Evolutionary conservation across 2,888 invertebrate genomes (phyloP).

Genomic region (Chymomyza fuscimana): DNA sequence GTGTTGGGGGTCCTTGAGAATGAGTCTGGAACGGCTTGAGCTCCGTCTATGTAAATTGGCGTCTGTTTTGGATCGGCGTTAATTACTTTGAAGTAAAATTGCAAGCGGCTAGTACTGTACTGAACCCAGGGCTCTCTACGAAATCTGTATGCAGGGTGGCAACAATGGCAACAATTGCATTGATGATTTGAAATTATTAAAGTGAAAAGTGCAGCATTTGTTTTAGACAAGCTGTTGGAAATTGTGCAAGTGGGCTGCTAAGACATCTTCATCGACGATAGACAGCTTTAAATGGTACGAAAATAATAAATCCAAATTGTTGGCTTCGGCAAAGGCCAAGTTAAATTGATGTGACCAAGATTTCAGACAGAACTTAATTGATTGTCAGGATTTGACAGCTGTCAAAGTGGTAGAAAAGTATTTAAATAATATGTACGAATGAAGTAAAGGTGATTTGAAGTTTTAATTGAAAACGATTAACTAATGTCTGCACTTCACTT

Average conservation of each 20-base stretch:
- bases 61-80: slow-evolving; percentile 73
- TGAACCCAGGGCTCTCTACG: neutral
- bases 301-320: neutral
- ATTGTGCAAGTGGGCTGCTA: neutral
- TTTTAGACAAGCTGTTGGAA: neutral
- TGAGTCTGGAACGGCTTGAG: slow-evolving; percentile 14
- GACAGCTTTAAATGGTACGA: neutral
- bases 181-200: slow-evolving; percentile 54
- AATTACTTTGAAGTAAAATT: slow-evolving; percentile 69
- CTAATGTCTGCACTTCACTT: too few species aligned
- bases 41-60: slow-evolving; percentile 62
- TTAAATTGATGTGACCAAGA: neutral
- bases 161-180: slow-evolving; percentile 53
- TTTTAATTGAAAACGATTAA: too few species aligned
- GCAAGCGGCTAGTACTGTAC: slow-evolving; percentile 45
- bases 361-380: neutral
- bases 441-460: neutral
- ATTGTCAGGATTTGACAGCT: neutral
- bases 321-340: neutral
- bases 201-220: slow-evolving; percentile 23
- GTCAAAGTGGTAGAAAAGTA: too few species aligned
- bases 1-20: slow-evolving; percentile 33
- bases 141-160: neutral
- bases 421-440: too few species aligned
- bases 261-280: neutral